These are phyloP conservation scores for Oryzias curvinotus DNA, from an alignment of 2,113 vertebrate genomes.

Conservation along the genomic window DNA sequence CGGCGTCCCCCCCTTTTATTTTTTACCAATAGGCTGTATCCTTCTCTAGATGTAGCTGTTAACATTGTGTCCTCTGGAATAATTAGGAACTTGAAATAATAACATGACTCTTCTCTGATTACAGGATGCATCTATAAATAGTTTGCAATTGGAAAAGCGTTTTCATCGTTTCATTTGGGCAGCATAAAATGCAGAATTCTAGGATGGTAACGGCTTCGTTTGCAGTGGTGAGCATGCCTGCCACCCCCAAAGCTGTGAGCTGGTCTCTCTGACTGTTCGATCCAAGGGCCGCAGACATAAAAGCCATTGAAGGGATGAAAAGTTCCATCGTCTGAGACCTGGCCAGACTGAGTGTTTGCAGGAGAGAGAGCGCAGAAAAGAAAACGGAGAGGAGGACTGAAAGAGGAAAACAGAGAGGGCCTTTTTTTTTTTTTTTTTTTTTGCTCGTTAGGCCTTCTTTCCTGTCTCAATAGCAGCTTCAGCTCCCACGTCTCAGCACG, in stretches of 20 bases:
- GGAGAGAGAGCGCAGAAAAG: constrained; percentile 4
- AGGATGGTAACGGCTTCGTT: neutral
- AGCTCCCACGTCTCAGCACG: constrained; percentile 13
- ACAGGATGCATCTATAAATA: constrained; percentile 2
- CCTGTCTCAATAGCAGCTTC: constrained; percentile 45
- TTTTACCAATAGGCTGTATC: no score
- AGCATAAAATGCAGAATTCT: neutral
- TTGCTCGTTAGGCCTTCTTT: constrained; percentile 6
- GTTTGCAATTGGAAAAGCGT: no score
- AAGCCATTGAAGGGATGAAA: constrained; percentile 83
- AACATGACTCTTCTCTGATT: constrained; percentile 21
- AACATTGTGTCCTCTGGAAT: no score
- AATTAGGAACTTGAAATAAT: neutral
- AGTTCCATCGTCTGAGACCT: constrained; percentile 69
- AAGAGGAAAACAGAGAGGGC: constrained; percentile 1
- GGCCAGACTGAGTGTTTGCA: constrained; percentile 35
- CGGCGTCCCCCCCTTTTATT: no score
- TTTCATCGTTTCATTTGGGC: neutral
- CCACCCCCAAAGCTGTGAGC: constrained; percentile 48
- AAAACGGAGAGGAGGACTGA: constrained; percentile 4
- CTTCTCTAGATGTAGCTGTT: no score
- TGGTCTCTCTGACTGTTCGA: constrained; percentile 78
- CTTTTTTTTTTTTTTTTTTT: neutral
- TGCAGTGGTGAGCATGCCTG: neutral
- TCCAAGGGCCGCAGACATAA: constrained; percentile 80